These are phyloP conservation scores for Acleris holmiana DNA, from an alignment of 2,888 invertebrate genomes.

Conservation along the genomic window DNA sequence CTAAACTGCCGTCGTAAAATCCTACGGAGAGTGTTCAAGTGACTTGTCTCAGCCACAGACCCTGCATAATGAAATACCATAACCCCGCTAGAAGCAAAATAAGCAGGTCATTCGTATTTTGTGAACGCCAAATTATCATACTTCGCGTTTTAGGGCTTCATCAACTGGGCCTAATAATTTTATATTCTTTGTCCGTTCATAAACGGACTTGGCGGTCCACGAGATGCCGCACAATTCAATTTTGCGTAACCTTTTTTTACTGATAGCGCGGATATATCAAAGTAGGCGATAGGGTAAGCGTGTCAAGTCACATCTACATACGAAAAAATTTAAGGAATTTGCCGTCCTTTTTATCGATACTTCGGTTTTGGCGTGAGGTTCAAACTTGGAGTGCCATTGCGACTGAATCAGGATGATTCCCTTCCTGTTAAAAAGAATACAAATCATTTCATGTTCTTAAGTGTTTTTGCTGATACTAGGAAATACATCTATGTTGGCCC, in stretches of 20 bases:
- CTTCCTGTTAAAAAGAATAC: no score
- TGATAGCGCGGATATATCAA: conserved; percentile 17
- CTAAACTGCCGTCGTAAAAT: conserved; percentile 61
- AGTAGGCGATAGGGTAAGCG: conserved; percentile 18
- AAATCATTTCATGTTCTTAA: no score
- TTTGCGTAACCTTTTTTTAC: conserved; percentile 19
- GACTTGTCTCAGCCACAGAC: conserved; percentile 53
- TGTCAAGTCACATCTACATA: conserved; percentile 1
- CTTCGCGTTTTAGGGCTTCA: conserved; percentile 32
- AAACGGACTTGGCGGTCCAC: conserved; percentile 26
- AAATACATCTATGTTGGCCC: no score
- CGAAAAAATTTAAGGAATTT: conserved; percentile 12
- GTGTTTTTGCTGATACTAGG: no score
- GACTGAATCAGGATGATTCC: no score
- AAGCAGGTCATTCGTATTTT: conserved; percentile 64
- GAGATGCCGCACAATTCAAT: conserved; percentile 24
- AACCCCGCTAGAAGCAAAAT: conserved; percentile 46
- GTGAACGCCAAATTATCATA: conserved; percentile 39
- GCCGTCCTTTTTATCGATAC: background rate
- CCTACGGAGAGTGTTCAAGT: conserved; percentile 51
- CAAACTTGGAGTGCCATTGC: background rate
- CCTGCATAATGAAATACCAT: conserved; percentile 69
- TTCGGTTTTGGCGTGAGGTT: background rate
- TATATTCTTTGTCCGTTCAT: conserved; percentile 32
- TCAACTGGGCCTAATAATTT: conserved; percentile 35